phyloP scores from a whole-genome alignment of 2,888 invertebrate genomes.

The Notodonta dromedarius region DNA sequence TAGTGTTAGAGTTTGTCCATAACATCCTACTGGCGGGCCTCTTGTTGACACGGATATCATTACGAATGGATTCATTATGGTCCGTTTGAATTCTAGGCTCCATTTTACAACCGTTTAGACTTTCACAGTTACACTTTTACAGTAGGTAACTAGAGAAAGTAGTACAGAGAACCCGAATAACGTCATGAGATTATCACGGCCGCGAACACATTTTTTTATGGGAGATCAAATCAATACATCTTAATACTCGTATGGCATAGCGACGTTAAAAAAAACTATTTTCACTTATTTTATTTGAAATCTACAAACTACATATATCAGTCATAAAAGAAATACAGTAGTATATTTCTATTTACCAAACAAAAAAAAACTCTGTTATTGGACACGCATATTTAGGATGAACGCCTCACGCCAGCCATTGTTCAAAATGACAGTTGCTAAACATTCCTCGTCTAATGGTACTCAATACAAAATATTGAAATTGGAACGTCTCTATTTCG shows the following conservation, averaged over 20 bases:
- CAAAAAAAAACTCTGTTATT: slow-evolving; percentile 61
- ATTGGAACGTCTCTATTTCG: slow-evolving; percentile 65
- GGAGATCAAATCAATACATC: not conserved
- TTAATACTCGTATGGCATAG: not conserved
- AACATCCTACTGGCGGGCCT: not conserved
- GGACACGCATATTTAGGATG: slow-evolving; percentile 60
- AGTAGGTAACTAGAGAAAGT: no score
- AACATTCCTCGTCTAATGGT: slow-evolving; percentile 53
- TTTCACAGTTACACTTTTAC: no score
- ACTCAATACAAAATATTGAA: slow-evolving; percentile 45
- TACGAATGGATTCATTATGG: no score
- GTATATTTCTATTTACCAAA: slow-evolving; percentile 47
- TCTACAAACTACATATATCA: slow-evolving; percentile 38
- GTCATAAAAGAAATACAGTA: slow-evolving; percentile 34
- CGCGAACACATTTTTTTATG: no score
- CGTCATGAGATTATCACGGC: no score
- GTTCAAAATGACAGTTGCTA: slow-evolving; percentile 68
- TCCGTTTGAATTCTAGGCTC: no score
- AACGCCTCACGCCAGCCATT: slow-evolving; percentile 56
- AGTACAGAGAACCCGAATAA: no score
- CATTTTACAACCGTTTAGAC: no score
- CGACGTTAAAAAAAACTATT: not conserved
- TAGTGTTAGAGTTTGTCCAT: not conserved
- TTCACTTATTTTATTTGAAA: slow-evolving; percentile 16
- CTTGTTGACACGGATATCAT: no score